Conservation (phyloP, 2,113 vertebrate genomes). For the Tauraco erythrolophus region DNA sequence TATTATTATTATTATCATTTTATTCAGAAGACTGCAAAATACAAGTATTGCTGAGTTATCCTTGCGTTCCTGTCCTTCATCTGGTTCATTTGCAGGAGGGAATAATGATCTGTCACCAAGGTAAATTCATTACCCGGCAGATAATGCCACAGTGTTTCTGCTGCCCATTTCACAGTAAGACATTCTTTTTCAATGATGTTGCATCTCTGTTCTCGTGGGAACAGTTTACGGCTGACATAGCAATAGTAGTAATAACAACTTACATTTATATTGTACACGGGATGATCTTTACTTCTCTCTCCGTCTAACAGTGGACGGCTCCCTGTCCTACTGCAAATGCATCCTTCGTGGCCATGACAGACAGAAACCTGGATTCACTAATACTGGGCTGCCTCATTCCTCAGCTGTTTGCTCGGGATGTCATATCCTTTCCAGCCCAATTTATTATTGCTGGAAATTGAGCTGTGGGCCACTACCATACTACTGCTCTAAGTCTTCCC, state of each 20-base stretch:
- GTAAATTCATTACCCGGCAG: conserved; percentile 72
- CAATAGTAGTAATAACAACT: conserved; percentile 70
- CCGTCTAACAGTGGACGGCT: conserved; percentile 41
- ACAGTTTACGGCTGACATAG: conserved; percentile 67
- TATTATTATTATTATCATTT: not conserved
- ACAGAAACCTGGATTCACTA: not conserved
- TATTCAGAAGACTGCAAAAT: conserved; percentile 39
- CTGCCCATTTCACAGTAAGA: conserved; percentile 65
- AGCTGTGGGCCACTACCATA: not conserved
- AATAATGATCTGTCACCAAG: conserved; percentile 72
- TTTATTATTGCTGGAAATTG: not conserved
- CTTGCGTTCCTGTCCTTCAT: conserved; percentile 62
- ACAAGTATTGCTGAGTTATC: conserved; percentile 46
- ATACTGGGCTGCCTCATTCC: not conserved
- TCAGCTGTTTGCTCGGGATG: not conserved
- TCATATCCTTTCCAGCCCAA: not conserved
- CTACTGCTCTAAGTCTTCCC: not conserved
- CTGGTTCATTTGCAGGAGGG: conserved; percentile 58
- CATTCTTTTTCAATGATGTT: conserved; percentile 41
- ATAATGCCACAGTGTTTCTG: conserved; percentile 62
- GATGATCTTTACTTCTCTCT: conserved; percentile 61
- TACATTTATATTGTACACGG: conserved; percentile 64
- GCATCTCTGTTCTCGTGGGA: conserved; percentile 65
- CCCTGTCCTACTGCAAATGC: conserved; percentile 28
- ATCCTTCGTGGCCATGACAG: conserved; percentile 3